phyloP scores from a whole-genome alignment of 1,140 invertebrate genomes.

The Euwallacea fornicatus region DNA sequence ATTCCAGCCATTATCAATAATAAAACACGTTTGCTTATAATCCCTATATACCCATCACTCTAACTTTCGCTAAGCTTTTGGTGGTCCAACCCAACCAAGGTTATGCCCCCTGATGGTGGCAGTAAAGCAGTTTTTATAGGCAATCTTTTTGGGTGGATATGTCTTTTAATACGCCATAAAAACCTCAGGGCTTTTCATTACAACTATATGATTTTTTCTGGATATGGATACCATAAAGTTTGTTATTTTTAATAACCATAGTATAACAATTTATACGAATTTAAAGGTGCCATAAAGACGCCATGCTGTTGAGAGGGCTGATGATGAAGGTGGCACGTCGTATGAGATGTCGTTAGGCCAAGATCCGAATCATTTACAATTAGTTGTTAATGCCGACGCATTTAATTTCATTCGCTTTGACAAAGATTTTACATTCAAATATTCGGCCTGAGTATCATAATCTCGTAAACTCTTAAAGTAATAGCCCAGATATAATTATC shows the following conservation, averaged over 20 bases:
- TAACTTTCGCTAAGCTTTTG: no score
- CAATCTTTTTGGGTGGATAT: conserved; percentile 4
- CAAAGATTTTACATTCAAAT: no score
- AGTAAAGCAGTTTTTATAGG: conserved; percentile 19
- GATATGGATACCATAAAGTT: not conserved
- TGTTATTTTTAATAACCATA: not conserved
- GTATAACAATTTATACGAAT: conserved; percentile 12
- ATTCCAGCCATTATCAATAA: no score
- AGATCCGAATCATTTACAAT: not conserved
- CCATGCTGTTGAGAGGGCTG: not conserved
- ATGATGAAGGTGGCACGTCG: no score
- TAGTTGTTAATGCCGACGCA: no score
- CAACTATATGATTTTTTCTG: not conserved
- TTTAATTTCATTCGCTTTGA: no score
- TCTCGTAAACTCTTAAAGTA: no score
- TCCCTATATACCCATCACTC: no score
- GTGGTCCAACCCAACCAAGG: not conserved
- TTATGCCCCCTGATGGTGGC: not conserved
- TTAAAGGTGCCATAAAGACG: conserved; percentile 9
- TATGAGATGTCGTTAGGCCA: not conserved
- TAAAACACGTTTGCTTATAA: no score
- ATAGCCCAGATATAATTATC: not conserved
- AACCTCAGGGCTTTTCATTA: conserved; percentile 21
- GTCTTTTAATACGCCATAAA: conserved; percentile 24
- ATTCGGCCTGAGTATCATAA: no score